These are phyloP conservation scores for Catharus minimus DNA, from an alignment of 2,113 vertebrate species.

Conservation along the genomic window DNA sequence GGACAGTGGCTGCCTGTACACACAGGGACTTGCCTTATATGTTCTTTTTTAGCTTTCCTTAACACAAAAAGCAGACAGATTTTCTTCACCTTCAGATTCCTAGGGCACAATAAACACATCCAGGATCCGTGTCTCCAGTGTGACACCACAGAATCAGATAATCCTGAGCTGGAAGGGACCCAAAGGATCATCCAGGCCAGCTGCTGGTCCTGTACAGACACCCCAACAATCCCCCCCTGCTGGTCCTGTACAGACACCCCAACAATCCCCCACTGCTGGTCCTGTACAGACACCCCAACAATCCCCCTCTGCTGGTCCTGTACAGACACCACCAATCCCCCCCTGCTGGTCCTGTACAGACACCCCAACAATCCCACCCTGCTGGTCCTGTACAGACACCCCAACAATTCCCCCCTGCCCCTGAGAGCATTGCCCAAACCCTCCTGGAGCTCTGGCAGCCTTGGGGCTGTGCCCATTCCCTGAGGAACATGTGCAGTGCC, in stretches of 20 bases:
- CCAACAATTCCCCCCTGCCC: not conserved
- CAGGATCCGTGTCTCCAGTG: not conserved
- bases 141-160: not conserved
- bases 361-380: no score
- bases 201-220: not conserved
- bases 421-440: fast-evolving
- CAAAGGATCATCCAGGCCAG: not conserved
- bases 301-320: not conserved
- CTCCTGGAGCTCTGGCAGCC: not conserved
- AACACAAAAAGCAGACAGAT: not conserved
- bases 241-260: not conserved
- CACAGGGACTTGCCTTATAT: not conserved
- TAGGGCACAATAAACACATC: fast-evolving
- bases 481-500: fast-evolving
- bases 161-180: not conserved
- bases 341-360: not conserved
- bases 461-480: fast-evolving
- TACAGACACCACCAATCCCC: no score
- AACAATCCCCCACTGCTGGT: no score
- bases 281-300: not conserved
- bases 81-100: not conserved
- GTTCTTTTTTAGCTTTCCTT: not conserved
- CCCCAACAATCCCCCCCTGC: no score
- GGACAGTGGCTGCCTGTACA: not conserved
- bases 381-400: not conserved